phyloP scores from a whole-genome alignment of 1,140 invertebrate species.

The Diprion similis region DNA sequence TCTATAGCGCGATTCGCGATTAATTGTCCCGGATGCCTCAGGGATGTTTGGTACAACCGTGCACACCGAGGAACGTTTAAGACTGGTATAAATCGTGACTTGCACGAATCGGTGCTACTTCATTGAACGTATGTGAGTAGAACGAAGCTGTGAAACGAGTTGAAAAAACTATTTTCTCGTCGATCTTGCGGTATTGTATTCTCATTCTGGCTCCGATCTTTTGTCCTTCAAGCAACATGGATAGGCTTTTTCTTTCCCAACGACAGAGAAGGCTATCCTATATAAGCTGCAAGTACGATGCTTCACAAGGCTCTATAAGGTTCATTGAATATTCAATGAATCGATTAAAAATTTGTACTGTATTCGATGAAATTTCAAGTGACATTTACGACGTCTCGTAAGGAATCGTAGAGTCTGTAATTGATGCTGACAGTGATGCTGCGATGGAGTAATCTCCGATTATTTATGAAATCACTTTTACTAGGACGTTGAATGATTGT shows the following conservation, averaged over 20 bases:
- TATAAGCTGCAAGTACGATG: background rate
- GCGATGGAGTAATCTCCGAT: too few relatives aligned
- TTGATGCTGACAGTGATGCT: too few relatives aligned
- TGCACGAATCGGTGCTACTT: background rate
- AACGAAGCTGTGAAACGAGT: constrained; percentile 1
- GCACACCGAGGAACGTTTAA: background rate
- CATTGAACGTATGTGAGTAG: background rate
- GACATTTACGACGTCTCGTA: background rate
- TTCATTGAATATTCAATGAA: background rate
- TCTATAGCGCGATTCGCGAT: background rate
- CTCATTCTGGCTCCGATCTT: background rate
- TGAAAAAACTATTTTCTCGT: background rate
- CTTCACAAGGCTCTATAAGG: background rate
- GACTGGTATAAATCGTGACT: background rate
- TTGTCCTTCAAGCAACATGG: background rate
- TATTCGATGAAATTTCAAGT: background rate
- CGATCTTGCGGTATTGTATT: background rate
- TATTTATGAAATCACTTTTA: too few relatives aligned
- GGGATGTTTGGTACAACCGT: background rate
- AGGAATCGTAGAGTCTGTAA: background rate
- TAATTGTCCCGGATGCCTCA: constrained; percentile 4
- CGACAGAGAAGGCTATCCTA: background rate
- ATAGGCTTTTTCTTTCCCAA: background rate
- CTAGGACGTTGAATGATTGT: too few relatives aligned
- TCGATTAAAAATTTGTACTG: too few relatives aligned